Conservation (phyloP, 2,888 invertebrate species). For the Polydrusus cervinus region DNA sequence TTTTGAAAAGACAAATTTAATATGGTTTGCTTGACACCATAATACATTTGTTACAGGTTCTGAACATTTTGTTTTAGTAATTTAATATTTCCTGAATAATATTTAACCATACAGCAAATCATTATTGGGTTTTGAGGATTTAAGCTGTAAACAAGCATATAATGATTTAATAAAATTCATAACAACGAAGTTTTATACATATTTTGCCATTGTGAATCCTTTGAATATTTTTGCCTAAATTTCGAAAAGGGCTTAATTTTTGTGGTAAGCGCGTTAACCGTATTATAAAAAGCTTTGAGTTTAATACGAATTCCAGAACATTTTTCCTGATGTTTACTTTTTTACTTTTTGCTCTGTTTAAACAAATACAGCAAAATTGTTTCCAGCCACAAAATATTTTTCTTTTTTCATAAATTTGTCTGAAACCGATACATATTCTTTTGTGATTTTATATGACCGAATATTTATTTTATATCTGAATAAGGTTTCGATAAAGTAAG, state of each 20-base stretch:
- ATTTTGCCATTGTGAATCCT: slow-evolving; percentile 39
- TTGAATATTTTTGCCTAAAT: slow-evolving; percentile 43
- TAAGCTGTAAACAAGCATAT: slow-evolving; percentile 4
- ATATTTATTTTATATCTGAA: neutral
- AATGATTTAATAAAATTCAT: slow-evolving; percentile 37
- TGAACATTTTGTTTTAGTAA: neutral
- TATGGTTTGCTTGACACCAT: neutral
- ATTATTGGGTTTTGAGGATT: neutral
- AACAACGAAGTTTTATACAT: slow-evolving; percentile 30
- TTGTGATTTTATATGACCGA: neutral
- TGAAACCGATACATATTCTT: slow-evolving; percentile 12
- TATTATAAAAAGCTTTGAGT: slow-evolving; percentile 40
- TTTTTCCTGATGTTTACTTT: slow-evolving; percentile 32
- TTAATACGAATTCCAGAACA: slow-evolving; percentile 42
- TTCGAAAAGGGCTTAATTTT: slow-evolving; percentile 51
- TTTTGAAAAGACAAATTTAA: neutral
- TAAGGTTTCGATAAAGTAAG: neutral
- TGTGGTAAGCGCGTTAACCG: slow-evolving; percentile 41
- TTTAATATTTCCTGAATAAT: too few species aligned
- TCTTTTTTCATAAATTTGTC: slow-evolving; percentile 12
- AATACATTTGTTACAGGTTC: neutral
- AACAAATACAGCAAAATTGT: slow-evolving; percentile 19
- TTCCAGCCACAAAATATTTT: slow-evolving; percentile 14
- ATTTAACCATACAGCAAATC: neutral
- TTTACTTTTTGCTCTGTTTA: slow-evolving; percentile 23